Conservation (phyloP, 2,113 vertebrate genomes). For the Falco punctatus region DNA sequence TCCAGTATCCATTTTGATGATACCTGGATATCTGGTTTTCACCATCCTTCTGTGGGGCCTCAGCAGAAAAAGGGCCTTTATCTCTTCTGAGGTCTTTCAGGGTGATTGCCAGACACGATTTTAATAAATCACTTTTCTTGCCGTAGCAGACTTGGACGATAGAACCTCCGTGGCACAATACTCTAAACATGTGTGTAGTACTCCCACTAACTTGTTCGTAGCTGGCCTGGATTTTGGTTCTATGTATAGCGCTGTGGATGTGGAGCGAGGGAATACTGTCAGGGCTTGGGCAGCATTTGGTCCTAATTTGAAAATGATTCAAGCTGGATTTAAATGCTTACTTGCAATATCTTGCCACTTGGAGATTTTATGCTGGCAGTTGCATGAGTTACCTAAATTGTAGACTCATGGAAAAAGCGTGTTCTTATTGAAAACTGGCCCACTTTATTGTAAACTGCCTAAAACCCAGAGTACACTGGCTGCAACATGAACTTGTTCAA, state of each 20-base stretch:
- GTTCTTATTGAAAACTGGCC: not conserved
- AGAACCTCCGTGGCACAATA: not conserved
- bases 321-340: not conserved
- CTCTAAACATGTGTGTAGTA: not conserved
- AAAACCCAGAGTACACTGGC: not conserved
- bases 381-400: not conserved
- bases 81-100: not conserved
- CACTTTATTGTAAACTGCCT: not conserved
- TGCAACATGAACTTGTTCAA: not conserved
- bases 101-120: not conserved
- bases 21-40: not conserved
- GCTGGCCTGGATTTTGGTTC: not conserved
- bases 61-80: not conserved
- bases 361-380: slow-evolving; percentile 5
- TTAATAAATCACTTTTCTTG: not conserved
- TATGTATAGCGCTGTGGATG: not conserved
- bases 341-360: not conserved
- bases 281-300: not conserved
- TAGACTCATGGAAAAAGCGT: not conserved
- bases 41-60: not conserved
- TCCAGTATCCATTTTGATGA: not conserved
- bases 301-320: not conserved
- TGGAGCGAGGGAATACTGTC: not conserved
- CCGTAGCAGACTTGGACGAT: not conserved
- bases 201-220: not conserved